Evolutionary conservation across 2,113 vertebrate species (phyloP), one percentile per base, ranked within the genome.

Genomic region (Sebastes schlegelii): DNA sequence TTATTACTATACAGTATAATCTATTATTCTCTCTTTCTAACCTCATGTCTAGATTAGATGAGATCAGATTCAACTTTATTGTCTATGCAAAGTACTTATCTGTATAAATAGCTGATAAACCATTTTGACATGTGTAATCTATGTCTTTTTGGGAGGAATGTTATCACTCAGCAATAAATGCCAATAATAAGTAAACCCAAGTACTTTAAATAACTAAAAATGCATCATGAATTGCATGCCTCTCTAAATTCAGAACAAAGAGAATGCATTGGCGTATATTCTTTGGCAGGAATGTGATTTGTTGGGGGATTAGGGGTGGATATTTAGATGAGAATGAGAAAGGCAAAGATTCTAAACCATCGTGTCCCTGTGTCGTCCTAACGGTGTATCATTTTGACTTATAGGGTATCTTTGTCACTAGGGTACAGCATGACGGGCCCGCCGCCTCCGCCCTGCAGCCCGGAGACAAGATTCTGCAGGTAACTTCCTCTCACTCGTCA

Each of bases 391-490:
- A 98, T 99, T 99, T 97, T 99, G 97, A 99, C 97, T 97, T 98
- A 98, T 99, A 99, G 98, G 98, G 98, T 98, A 99, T 99, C 98
- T 99, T 99, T 99, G 98, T 99, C 97, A 99, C 98, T 99, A 99
- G 98, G 98, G 98, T 99, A 98, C 98, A 99, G 97, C 98, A 97
- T 98, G 98, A 99, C 69, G 98, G 98, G 89, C 97, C 98, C 42
- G 98, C 98, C 51, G 94, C 96, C 92, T 96, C 96, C 80, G 91
- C 97, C 90, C 97, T 99, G 88, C 97, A 96, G 96, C 98, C 98
- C 55, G 98, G 98, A 85, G 98, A 99, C 94, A 99, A 99, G 95
- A 99, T 99, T 94, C 95, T 99, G 86, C 97, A 99, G 98, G 98
- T 99, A 98, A 93, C 76, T 5, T 45, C 75, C 79, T 40, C 88